Evolutionary conservation across 1,140 invertebrate genomes (phyloP).

Genomic region (Pomacea maculata): DNA sequence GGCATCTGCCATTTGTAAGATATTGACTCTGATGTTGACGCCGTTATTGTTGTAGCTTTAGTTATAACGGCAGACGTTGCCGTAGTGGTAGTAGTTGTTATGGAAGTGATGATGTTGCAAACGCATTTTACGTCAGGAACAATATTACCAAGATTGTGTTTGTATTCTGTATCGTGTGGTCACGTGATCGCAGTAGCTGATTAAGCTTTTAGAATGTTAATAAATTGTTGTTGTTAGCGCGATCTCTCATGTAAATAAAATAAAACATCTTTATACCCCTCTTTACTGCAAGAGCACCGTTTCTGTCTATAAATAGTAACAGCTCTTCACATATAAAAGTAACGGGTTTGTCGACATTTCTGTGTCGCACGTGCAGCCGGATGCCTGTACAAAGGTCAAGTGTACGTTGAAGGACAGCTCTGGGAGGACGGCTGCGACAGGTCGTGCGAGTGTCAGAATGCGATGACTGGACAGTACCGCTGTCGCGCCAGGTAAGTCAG

Average conservation of each 20-base stretch:
- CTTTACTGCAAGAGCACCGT: no score
- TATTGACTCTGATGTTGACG: neutral
- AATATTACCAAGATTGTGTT: no score
- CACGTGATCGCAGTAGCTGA: no score
- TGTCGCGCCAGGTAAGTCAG: slow-evolving; percentile 32
- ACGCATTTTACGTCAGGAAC: neutral
- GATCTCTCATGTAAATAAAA: no score
- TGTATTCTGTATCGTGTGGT: no score
- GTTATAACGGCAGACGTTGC: neutral
- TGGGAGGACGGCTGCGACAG: slow-evolving; percentile 40
- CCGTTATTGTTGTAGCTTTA: no score
- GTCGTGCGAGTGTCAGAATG: slow-evolving; percentile 38
- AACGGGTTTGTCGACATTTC: neutral
- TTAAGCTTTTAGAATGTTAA: no score
- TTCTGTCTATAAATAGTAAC: neutral
- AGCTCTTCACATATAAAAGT: neutral
- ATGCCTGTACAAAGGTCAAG: slow-evolving; percentile 44
- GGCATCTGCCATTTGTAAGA: slow-evolving; percentile 37
- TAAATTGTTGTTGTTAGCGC: no score
- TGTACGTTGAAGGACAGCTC: slow-evolving; percentile 37
- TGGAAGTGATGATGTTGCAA: neutral
- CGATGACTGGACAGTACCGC: slow-evolving; percentile 30
- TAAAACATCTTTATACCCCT: no score
- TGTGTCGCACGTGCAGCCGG: slow-evolving; percentile 24
- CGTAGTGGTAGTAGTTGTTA: neutral